Evolutionary conservation across 2,113 vertebrate genomes (phyloP).

Genomic region (Spea bombifrons): DNA sequence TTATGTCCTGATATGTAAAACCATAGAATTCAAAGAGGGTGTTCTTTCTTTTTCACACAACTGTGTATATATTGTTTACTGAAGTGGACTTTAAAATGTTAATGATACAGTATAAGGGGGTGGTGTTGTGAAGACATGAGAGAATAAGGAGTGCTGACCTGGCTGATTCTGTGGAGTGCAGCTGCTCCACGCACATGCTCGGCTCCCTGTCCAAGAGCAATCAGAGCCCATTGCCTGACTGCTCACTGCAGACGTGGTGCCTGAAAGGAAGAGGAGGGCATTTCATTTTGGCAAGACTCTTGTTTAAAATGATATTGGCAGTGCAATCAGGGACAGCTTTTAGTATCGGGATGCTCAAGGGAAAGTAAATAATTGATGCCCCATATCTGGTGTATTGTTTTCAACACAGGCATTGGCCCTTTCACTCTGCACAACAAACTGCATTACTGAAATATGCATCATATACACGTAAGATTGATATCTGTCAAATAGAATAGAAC

Average conservation of each 20-base stretch:
- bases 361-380: not conserved
- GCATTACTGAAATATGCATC: not conserved
- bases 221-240: not conserved
- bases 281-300: not conserved
- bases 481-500: too few relatives aligned
- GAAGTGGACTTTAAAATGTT: too few relatives aligned
- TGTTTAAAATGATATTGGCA: not conserved
- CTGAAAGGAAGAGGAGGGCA: not conserved
- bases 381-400: not conserved
- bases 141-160: not conserved
- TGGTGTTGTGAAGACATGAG: too few relatives aligned
- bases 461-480: too few relatives aligned
- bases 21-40: too few relatives aligned
- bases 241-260: not conserved
- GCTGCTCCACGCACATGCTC: not conserved
- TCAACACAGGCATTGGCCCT: not conserved
- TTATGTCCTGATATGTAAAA: too few relatives aligned
- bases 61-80: too few relatives aligned
- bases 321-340: not conserved
- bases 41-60: too few relatives aligned
- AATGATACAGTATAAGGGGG: too few relatives aligned
- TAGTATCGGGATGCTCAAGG: too few relatives aligned
- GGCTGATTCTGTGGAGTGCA: not conserved
- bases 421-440: not conserved
- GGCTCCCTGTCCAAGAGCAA: not conserved